phyloP scores from a whole-genome alignment of 2,113 vertebrate genomes.

The Paratilapia polleni region DNA sequence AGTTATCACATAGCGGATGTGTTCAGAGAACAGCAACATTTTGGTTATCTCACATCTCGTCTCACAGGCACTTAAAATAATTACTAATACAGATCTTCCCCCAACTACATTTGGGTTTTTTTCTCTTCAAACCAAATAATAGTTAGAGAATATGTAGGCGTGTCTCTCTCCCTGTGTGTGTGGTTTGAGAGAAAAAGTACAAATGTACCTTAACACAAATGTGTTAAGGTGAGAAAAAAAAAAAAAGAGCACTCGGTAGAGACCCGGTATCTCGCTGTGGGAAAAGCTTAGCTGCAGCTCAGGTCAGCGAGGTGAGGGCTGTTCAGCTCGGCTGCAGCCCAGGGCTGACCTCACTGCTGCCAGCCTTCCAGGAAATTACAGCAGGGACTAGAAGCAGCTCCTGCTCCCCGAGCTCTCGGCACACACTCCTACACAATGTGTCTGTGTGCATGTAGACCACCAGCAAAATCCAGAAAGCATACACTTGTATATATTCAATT shows the following conservation, averaged over 20 bases:
- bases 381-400: slow-evolving; percentile 70
- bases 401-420: slow-evolving; percentile 29
- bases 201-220: no score
- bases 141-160: neutral
- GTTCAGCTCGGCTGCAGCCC: slow-evolving; percentile 67
- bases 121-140: neutral
- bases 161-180: neutral
- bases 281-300: slow-evolving; percentile 69
- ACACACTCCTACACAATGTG: neutral
- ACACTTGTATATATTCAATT: neutral
- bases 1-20: no score
- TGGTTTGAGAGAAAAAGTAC: neutral
- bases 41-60: no score
- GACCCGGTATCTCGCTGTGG: slow-evolving; percentile 50
- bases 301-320: slow-evolving; percentile 74
- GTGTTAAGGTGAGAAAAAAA: slow-evolving; percentile 34
- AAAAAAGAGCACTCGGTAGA: slow-evolving; percentile 33
- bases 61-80: no score
- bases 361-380: slow-evolving; percentile 80
- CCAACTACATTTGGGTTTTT: neutral
- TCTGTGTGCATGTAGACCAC: neutral
- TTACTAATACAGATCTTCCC: no score
- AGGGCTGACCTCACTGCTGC: slow-evolving; percentile 69
- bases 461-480: neutral
- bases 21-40: no score